Conservation (phyloP, 2,888 invertebrate genomes). For the Agrotis puta region DNA sequence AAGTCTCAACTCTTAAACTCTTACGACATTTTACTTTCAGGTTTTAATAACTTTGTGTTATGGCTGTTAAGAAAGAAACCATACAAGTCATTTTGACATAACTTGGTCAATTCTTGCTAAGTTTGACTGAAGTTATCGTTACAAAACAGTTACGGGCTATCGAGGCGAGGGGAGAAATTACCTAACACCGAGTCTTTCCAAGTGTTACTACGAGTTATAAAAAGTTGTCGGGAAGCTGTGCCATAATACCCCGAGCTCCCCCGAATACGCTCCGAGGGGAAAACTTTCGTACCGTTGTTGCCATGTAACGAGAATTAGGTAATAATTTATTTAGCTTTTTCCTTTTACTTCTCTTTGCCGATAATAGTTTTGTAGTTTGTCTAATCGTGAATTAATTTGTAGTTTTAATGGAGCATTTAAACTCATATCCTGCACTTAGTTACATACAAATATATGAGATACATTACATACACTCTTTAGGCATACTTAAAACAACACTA, state of each 20-base stretch:
- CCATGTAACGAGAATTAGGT: conserved; percentile 80
- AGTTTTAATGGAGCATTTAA: not conserved
- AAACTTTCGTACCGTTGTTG: conserved; percentile 73
- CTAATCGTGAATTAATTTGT: conserved; percentile 22
- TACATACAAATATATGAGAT: not conserved
- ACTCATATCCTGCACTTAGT: not conserved
- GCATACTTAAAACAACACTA: too few species aligned
- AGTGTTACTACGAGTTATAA: conserved; percentile 75
- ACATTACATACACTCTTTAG: too few species aligned
- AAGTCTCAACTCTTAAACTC: conserved; percentile 34
- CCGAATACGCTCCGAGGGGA: conserved; percentile 65
- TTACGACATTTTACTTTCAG: conserved; percentile 38
- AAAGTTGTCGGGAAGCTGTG: conserved; percentile 78
- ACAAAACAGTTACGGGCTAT: conserved; percentile 59
- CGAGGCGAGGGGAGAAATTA: conserved; percentile 65
- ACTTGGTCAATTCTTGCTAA: conserved; percentile 40
- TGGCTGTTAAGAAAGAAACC: conserved; percentile 48
- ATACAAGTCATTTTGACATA: conserved; percentile 46
- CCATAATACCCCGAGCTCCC: conserved; percentile 70
- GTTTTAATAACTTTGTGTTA: conserved; percentile 36
- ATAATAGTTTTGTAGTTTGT: conserved; percentile 45
- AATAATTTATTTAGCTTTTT: conserved; percentile 80
- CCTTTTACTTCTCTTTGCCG: conserved; percentile 62
- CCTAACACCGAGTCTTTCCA: conserved; percentile 71
- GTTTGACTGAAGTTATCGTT: conserved; percentile 47